These are phyloP conservation scores for Dione vanillae DNA, from an alignment of 2,888 invertebrate species.

Conservation along the genomic window DNA sequence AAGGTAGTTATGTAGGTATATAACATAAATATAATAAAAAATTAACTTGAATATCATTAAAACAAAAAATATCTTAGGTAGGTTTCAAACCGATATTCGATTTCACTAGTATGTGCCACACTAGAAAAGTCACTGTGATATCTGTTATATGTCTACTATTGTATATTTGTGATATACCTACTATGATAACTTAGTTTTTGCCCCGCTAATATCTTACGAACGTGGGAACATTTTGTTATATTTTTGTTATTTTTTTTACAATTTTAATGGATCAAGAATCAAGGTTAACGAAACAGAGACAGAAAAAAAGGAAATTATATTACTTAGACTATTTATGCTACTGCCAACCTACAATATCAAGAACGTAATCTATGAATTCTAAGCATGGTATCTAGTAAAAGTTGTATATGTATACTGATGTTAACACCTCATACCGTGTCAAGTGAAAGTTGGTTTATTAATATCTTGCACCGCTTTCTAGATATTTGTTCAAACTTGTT, in stretches of 20 bases:
- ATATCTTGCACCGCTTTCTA: conserved; percentile 72
- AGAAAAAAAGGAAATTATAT: not conserved
- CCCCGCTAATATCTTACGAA: not conserved
- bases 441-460: conserved; percentile 62
- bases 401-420: conserved; percentile 28
- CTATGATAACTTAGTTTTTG: not conserved
- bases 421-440: conserved; percentile 69
- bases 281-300: not conserved
- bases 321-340: not conserved
- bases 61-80: not conserved
- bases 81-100: not conserved
- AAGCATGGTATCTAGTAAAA: conserved; percentile 36
- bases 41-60: too few species aligned
- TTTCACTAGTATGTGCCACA: too few species aligned
- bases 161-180: not conserved
- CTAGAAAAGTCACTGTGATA: too few species aligned
- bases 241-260: not conserved
- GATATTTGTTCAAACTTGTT: conserved; percentile 61
- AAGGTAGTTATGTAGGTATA: too few species aligned
- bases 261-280: not conserved
- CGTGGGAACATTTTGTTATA: too few species aligned
- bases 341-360: not conserved
- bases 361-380: not conserved
- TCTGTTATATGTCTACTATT: too few species aligned
- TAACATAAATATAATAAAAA: too few species aligned